Evolutionary conservation across 2,797 vertebrate species (phyloP), one percentile per base, ranked within the genome.

Genomic region (Hephaestus fuliginosus): DNA sequence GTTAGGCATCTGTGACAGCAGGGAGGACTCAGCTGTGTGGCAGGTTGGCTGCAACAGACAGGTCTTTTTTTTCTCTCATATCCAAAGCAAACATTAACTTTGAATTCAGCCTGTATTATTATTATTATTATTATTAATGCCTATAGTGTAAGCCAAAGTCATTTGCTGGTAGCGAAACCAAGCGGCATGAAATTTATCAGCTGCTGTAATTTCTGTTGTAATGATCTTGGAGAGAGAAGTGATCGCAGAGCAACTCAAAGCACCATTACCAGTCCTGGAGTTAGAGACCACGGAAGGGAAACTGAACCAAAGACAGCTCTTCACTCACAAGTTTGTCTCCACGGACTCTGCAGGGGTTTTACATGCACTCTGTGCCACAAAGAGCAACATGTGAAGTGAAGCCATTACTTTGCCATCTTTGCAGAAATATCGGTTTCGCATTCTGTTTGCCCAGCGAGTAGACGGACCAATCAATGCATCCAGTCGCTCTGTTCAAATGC

Each of bases 401-500:
- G 25, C 25, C 68, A 75, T 71, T 36, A 52, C 65, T 43, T 44
- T 65, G 55, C 36, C 65, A 10, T 82, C 65, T 69, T 74, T 82
- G 60, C 17, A n/a, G 22, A 65, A 81, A 74, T 36, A 55, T 76
- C 41, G 66, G 41, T 22, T 74, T 87, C 68, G 78, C 56, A 55
- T 84, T 88, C 66, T 66, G 75, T 77, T 86, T 83, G 75, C 62
- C 3, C 28, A 70, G 53, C 1, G 33, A 75, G 39, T 30, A 57
- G 53, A 84, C 39, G 71, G 63, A 36, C 74, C 69, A 90, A 82
- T 91, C 81, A 85, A 80, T 87, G 70, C 57, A 61, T 81, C 74
- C 56, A 76, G 56, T 80, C 70, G 70, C 76, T 85, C 68, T 72
- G 75, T 89, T 89, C 83, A 90, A 92, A 91, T 91, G 87, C 80